These are phyloP conservation scores for Sula dactylatra DNA, from an alignment of 2,113 vertebrate genomes.

Conservation along the genomic window DNA sequence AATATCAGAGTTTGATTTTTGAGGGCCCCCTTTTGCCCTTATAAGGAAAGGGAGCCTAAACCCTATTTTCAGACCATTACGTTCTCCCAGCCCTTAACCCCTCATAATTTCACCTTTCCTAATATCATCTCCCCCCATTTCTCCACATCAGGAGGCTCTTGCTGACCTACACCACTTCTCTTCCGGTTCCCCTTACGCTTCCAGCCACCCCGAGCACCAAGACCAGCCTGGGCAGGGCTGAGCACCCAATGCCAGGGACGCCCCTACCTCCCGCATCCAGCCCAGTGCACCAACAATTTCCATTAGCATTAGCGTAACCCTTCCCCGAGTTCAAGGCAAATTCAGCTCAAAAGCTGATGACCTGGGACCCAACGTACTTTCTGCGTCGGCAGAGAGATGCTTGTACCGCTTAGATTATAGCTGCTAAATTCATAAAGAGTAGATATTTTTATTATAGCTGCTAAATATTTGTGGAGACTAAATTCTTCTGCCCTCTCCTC, in stretches of 20 bases:
- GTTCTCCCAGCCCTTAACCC: not conserved
- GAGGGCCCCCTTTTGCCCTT: not conserved
- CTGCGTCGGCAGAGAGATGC: not conserved
- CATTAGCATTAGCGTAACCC: not conserved
- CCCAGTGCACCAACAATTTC: not conserved
- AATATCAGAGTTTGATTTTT: not conserved
- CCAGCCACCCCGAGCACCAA: not conserved
- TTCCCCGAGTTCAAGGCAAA: not conserved
- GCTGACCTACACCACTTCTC: too few species aligned
- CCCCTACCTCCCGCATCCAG: not conserved
- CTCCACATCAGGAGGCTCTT: not conserved
- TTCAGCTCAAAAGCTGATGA: not conserved
- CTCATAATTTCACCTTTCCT: not conserved
- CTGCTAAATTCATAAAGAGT: not conserved
- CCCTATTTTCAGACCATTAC: not conserved
- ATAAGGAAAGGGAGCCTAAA: not conserved
- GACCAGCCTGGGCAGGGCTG: not conserved
- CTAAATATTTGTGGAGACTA: not conserved
- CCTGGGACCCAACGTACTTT: not conserved
- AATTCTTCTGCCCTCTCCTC: not conserved
- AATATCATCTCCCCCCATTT: not conserved
- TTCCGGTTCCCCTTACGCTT: fast-evolving
- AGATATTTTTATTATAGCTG: not conserved
- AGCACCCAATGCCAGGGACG: not conserved
- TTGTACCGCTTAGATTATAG: not conserved